Base-by-base conservation (phyloP, 2,797 vertebrate species). In the Cuculus canorus region DNA sequence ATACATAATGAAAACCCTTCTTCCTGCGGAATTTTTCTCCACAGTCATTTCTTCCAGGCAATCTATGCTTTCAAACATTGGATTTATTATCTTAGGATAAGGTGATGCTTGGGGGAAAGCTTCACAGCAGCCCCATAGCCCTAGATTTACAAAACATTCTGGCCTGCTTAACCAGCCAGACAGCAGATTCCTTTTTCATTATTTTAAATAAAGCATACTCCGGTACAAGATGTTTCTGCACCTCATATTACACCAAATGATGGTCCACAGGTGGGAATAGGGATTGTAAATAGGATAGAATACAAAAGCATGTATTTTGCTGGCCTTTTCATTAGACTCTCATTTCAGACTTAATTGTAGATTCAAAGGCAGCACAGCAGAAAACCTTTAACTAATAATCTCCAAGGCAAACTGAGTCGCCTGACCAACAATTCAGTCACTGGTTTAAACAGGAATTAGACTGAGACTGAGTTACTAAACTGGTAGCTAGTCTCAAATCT, bases 101-200 rank as follows among this genome's bases (percentile, higher is more conserved):
- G 32, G 60, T 50, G 72, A 75, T 90, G 23, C 17, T 78, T 27
- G 25, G 61, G 32, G 33, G 71, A 45, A 91, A 93, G 75, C 61
- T 73, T 78, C 41, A 53, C 50, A 64, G 53, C 32, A 86, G 54
- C 48, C 43, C 8, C 27, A 35, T 4, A 89, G 54, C 56, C 72
- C 66, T 79, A 56, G 57, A 78, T 79, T 64, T 79, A 88, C 17
- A 90, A 88, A 95, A 72, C 56, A 79, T 72, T 77, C 50, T 64
- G 23, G 33, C 7, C 32, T 50, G 21, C 61, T 50, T 81, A 81
- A 78, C 13, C 22, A 88, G 37, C 10, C 39, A 72, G 63, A 30
- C 18, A 75, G 52, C 21, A 82, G 63, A 79, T 19, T 52, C 28
- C 15, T 60, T 59, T 79, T 72, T 56, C 45, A 68, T 52, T 90